A percentile compares a stretch with the other conserved stretches of the same genome.
These are phyloP conservation scores for Armadillidium nasatum DNA, from an alignment of 1,140 invertebrate genomes.

Conservation along the genomic window DNA sequence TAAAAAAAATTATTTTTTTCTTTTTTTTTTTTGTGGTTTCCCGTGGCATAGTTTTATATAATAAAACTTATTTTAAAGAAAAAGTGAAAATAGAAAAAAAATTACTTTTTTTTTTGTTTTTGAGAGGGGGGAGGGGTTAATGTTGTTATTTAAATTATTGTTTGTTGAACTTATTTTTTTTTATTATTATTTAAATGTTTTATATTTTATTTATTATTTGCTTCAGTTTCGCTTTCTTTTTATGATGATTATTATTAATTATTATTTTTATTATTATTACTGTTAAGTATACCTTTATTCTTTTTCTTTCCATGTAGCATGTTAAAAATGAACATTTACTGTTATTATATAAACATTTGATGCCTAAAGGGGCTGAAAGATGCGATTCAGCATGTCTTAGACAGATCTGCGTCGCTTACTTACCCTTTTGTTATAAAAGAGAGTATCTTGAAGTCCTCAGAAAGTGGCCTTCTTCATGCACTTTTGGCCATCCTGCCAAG, in stretches of 20 bases:
- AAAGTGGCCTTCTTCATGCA: not conserved
- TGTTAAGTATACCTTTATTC: not conserved
- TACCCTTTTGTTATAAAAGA: not conserved
- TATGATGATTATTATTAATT: not conserved
- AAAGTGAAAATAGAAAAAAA: too few relatives aligned
- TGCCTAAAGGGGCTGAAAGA: not conserved
- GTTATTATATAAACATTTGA: not conserved
- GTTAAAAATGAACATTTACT: not conserved
- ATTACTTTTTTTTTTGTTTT: too few relatives aligned
- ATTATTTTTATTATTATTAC: not conserved
- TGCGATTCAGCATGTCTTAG: not conserved
- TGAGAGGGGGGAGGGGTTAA: too few relatives aligned
- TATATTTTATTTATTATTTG: not conserved
- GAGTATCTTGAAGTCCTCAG: slow-evolving; percentile 2
- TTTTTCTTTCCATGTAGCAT: not conserved
- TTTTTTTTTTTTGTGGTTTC: too few relatives aligned
- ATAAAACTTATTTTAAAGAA: too few relatives aligned
- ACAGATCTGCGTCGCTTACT: not conserved
- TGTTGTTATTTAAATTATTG: too few relatives aligned
- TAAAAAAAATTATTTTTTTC: too few relatives aligned
- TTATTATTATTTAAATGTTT: not conserved
- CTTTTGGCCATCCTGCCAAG: not conserved
- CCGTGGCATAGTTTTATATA: too few relatives aligned
- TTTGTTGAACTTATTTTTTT: too few relatives aligned
- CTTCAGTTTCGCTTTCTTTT: not conserved